These are phyloP conservation scores for Phylloscopus collybita DNA, from an alignment of 2,797 vertebrate genomes.

Conservation along the genomic window DNA sequence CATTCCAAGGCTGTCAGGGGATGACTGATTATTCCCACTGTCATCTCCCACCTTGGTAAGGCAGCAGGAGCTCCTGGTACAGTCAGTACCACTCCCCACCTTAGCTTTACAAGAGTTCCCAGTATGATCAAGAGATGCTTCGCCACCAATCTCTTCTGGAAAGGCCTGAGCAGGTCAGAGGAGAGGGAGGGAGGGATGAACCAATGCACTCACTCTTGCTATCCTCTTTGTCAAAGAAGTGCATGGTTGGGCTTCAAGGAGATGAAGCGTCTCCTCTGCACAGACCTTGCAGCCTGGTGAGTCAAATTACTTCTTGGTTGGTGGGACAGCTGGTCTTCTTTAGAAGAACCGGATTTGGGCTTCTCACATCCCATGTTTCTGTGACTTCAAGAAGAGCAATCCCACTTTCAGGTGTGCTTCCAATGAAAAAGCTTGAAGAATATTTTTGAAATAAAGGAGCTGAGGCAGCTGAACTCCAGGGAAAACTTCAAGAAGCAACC, in stretches of 20 bases:
- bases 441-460: background rate
- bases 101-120: background rate
- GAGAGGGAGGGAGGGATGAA: background rate
- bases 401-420: background rate
- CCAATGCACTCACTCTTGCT: accelerated
- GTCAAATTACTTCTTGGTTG: accelerated
- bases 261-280: background rate
- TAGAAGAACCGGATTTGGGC: background rate
- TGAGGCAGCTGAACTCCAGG: background rate
- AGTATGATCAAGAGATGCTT: background rate
- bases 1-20: background rate
- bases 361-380: background rate
- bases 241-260: background rate
- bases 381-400: background rate
- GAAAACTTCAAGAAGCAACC: background rate
- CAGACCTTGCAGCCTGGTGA: background rate
- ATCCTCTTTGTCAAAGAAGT: background rate
- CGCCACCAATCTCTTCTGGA: background rate
- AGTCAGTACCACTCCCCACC: background rate
- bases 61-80: background rate
- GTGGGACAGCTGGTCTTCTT: background rate
- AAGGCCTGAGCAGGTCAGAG: background rate
- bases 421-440: background rate
- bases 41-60: background rate
- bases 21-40: background rate